These are phyloP conservation scores for Euwallacea fornicatus DNA, from an alignment of 1,140 invertebrate genomes.

Conservation along the genomic window DNA sequence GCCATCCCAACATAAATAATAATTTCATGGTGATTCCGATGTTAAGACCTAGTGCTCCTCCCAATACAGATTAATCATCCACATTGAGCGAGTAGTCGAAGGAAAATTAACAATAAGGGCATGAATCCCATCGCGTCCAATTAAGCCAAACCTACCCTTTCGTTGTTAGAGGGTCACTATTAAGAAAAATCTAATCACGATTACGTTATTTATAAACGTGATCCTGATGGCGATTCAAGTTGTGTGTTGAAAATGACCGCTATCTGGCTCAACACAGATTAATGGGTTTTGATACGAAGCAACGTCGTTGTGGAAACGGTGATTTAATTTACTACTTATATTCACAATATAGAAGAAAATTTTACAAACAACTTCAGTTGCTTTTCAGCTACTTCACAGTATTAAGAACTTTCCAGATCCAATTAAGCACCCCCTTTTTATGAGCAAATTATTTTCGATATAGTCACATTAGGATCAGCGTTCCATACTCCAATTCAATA, in stretches of 20 bases:
- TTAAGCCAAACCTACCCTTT: conserved; percentile 32
- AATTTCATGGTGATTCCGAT: conserved; percentile 7
- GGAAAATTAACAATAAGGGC: conserved; percentile 31
- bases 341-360: too few relatives aligned
- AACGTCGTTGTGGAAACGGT: too few relatives aligned
- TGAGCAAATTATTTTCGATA: too few relatives aligned
- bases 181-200: conserved; percentile 33
- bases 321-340: too few relatives aligned
- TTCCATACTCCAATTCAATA: too few relatives aligned
- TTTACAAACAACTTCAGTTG: too few relatives aligned
- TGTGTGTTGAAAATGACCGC: neutral
- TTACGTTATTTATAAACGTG: conserved; percentile 27
- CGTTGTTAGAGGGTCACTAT: conserved; percentile 27
- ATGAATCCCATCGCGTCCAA: conserved; percentile 29
- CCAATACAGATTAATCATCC: conserved; percentile 19
- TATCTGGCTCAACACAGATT: neutral
- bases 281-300: too few relatives aligned
- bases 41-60: conserved; percentile 13
- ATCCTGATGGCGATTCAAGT: conserved; percentile 1
- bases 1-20: conserved; percentile 1
- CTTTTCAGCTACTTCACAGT: too few relatives aligned
- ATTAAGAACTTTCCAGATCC: too few relatives aligned
- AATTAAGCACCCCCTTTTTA: too few relatives aligned
- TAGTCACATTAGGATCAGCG: too few relatives aligned
- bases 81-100: conserved; percentile 4